Evolutionary conservation across 2,113 vertebrate species (phyloP).

Genomic region (Procapra przewalskii): DNA sequence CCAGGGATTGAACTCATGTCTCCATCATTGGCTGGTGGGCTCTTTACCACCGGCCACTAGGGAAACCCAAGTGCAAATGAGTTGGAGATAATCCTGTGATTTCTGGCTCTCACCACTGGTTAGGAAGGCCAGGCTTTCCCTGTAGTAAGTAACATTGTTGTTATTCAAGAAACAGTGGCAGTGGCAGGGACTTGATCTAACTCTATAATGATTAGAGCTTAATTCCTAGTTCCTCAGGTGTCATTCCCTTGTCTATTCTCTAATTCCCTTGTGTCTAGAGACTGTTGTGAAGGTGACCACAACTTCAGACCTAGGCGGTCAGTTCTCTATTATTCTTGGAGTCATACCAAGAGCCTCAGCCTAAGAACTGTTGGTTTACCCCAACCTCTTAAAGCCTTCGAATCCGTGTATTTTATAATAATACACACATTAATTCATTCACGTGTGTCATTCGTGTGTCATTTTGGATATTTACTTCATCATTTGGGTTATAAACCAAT

Average conservation of each 20-base stretch:
- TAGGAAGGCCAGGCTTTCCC: neutral
- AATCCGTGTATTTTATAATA: neutral
- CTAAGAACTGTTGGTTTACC: neutral
- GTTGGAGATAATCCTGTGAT: neutral
- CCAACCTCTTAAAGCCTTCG: neutral
- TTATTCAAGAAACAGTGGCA: neutral
- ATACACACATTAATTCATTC: neutral
- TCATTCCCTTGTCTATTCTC: neutral
- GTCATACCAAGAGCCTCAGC: neutral
- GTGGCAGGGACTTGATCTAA: neutral
- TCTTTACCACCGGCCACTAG: neutral
- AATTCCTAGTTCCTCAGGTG: neutral
- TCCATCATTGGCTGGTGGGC: neutral
- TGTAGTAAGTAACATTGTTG: neutral
- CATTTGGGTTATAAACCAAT: neutral
- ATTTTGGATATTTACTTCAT: neutral
- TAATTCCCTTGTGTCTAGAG: neutral
- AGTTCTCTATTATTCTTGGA: neutral
- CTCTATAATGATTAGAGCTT: neutral
- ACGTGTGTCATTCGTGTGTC: neutral
- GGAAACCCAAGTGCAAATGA: neutral
- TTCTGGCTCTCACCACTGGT: neutral
- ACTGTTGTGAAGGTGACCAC: neutral
- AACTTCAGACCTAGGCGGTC: neutral
- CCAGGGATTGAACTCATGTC: neutral